Percentiles rank a stretch among this genome's conserved stretches.
phyloP scores from a whole-genome alignment of 1,140 invertebrate species.

The Aphelenchoides besseyi region DNA sequence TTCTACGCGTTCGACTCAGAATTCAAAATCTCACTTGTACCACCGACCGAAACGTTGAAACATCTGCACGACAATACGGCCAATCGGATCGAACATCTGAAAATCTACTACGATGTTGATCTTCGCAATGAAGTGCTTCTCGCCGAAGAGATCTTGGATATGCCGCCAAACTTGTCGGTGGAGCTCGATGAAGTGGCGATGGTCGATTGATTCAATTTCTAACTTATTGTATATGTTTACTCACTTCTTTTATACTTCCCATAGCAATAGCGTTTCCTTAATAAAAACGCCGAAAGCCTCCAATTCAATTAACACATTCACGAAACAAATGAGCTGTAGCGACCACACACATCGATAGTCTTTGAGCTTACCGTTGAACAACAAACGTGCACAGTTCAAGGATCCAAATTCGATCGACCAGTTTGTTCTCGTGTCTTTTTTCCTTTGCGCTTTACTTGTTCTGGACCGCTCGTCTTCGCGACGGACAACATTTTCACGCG shows the following conservation, averaged over 20 bases:
- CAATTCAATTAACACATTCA: no score
- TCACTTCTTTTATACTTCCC: no score
- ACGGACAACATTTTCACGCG: slow-evolving; percentile 1
- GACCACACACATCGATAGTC: no score
- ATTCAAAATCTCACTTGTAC: neutral
- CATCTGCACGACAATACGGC: neutral
- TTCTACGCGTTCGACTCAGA: slow-evolving; percentile 4
- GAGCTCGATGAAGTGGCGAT: neutral
- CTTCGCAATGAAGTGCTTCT: neutral
- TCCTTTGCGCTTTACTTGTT: neutral
- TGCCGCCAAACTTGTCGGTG: neutral
- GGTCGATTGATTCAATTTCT: neutral
- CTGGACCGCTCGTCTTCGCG: neutral
- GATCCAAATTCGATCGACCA: neutral
- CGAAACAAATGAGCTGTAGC: no score
- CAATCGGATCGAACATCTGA: neutral
- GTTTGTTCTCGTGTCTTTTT: neutral
- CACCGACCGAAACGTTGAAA: neutral
- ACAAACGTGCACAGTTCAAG: slow-evolving; percentile 1
- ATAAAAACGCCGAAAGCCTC: no score
- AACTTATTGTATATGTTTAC: no score
- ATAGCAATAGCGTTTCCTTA: no score
- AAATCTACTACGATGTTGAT: slow-evolving; percentile 1
- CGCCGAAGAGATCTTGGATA: neutral
- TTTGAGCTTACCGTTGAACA: no score